Evolutionary conservation across 2,888 invertebrate genomes (phyloP), one percentile per base, ranked within the genome.

Genomic region (Lepeophtheirus nordmannii): DNA sequence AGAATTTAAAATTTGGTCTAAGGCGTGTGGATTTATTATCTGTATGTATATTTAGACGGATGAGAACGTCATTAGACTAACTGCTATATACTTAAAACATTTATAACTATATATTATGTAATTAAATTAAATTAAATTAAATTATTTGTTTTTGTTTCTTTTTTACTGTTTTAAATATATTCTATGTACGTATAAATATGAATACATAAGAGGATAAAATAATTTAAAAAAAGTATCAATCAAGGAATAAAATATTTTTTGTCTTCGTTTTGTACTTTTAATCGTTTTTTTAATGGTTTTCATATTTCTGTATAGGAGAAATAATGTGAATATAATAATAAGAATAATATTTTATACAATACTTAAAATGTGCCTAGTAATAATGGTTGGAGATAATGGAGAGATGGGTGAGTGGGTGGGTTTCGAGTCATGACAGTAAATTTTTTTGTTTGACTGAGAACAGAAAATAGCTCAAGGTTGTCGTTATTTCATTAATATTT

Each of bases 211-310:
- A 5, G 53, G 5, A 46, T 17, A n/a, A n/a, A 46, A 46, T 46
- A 46, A 46, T 46, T 30, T 30, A 2, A 5, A 46, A n/a, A 46
- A 46, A 46, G 53, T 46, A 46, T 46, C 53, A 46, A 46, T 46
- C 53, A 46, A 46, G 17, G 53, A 17, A 46, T n/a, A n/a, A 46
- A 46, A 46, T n/a, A n/a, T n/a, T 46, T 46, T 46, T 46, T 46
- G 53, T 46, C 53, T 5, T 46, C 53, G 53, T 46, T 46, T 46
- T 46, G 14, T 14, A n/a, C 14, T 17, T 46, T 46, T 46, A 46
- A 46, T 46, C 17, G n/a, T 46, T 46, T 46, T 46, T 46, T 46
- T 46, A 46, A n/a, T n/a, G n/a, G 53, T 46, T 46, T 46, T 46
- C n/a, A 46, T n/a, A 46, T 7, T n/a, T 46, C 53, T 46, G 17